phyloP scores from a whole-genome alignment of 2,113 vertebrate species.

The Oxygymnocypris stewartii region DNA sequence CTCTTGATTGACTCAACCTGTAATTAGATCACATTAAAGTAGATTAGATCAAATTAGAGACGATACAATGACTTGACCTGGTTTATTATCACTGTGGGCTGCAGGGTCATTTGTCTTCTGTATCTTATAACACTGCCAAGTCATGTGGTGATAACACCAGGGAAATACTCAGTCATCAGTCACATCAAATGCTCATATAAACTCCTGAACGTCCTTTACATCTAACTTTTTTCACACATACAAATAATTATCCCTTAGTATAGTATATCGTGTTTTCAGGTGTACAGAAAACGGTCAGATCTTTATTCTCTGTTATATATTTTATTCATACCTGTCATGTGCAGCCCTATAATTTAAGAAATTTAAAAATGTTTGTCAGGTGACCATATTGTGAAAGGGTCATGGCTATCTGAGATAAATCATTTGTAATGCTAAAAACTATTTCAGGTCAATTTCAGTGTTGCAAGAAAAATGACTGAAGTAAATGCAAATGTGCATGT shows the following conservation, averaged over 20 bases:
- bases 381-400: too few relatives aligned
- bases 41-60: not conserved
- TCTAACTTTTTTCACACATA: not conserved
- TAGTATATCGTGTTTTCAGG: not conserved
- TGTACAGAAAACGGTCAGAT: not conserved
- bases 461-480: too few relatives aligned
- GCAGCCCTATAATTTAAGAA: not conserved
- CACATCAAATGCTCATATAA: not conserved
- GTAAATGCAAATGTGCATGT: not conserved
- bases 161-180: not conserved
- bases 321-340: not conserved
- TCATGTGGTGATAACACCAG: not conserved
- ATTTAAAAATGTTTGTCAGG: not conserved
- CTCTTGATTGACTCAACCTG: not conserved
- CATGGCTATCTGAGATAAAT: not conserved
- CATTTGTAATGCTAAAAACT: too few relatives aligned
- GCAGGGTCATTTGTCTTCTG: not conserved
- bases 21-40: not conserved
- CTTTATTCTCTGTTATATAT: not conserved
- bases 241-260: not conserved
- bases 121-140: not conserved
- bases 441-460: too few relatives aligned
- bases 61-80: not conserved
- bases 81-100: not conserved
- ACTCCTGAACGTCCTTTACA: not conserved